These are phyloP conservation scores for Adelosebastes latens DNA, from an alignment of 2,797 vertebrate genomes.

Conservation along the genomic window DNA sequence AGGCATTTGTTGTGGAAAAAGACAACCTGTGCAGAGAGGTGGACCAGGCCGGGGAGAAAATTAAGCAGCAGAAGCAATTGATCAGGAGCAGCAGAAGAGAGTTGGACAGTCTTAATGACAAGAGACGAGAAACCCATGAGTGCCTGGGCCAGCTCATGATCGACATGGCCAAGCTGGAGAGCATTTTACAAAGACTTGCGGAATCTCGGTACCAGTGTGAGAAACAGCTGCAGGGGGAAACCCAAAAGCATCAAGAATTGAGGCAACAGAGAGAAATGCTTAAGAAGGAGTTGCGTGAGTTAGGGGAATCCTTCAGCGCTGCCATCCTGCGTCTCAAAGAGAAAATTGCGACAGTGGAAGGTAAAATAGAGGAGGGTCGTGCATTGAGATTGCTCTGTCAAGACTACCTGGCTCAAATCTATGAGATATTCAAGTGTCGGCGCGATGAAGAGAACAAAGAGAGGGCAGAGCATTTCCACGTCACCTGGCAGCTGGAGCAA, in stretches of 20 bases:
- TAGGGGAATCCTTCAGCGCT: constrained; percentile 19
- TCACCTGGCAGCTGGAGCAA: constrained; percentile 54
- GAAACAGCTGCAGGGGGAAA: constrained; percentile 54
- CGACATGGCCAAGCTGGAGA: constrained; percentile 40
- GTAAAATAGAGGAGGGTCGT: constrained; percentile 29
- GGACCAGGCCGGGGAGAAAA: neutral
- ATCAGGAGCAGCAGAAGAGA: constrained; percentile 6
- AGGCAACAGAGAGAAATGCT: constrained; percentile 34
- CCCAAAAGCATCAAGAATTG: constrained; percentile 26
- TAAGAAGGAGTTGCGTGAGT: constrained; percentile 42
- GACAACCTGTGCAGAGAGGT: constrained; percentile 45
- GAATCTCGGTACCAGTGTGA: constrained; percentile 25
- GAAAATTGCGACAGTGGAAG: constrained; percentile 50
- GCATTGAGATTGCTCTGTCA: constrained; percentile 1
- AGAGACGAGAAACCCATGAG: constrained; percentile 16
- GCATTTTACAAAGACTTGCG: constrained; percentile 17
- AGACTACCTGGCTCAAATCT: constrained; percentile 27
- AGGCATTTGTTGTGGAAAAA: constrained; percentile 51
- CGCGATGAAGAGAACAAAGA: constrained; percentile 54
- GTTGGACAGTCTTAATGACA: constrained; percentile 21
- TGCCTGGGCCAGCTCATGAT: constrained; percentile 21
- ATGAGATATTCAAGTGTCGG: constrained; percentile 46
- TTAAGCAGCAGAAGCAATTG: constrained; percentile 36
- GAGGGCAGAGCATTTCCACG: constrained; percentile 23
- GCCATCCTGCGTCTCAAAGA: constrained; percentile 38